Evolutionary conservation across 37 sponge, comb jelly and placozoan genomes (phyloP).

Genomic region (Axinella damicornis): DNA sequence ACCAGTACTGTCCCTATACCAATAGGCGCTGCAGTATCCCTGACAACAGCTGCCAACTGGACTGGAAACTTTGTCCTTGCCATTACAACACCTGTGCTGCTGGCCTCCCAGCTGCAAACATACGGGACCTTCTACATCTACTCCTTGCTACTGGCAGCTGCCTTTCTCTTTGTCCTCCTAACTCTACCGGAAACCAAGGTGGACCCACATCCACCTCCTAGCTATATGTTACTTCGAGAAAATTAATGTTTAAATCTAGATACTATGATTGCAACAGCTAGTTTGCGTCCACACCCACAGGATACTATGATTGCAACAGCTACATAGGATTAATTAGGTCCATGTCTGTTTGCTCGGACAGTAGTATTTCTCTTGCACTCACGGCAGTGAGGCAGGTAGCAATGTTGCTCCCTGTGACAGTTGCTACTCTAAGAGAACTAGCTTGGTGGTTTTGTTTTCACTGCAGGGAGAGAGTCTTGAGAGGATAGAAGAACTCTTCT

Average conservation of each 20-base stretch:
- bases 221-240: too few relatives aligned
- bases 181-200: slow-evolving; percentile 82
- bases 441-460: too few relatives aligned
- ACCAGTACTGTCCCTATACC: not conserved
- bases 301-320: too few relatives aligned
- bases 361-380: too few relatives aligned
- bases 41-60: slow-evolving; percentile 84
- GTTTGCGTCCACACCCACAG: too few relatives aligned
- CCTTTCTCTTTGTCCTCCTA: slow-evolving; percentile 65
- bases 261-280: too few relatives aligned
- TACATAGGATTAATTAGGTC: too few relatives aligned
- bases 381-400: too few relatives aligned
- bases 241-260: too few relatives aligned
- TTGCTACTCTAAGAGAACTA: too few relatives aligned
- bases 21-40: slow-evolving; percentile 58
- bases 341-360: too few relatives aligned
- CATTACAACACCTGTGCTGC: slow-evolving; percentile 63
- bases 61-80: slow-evolving; percentile 72
- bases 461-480: not conserved
- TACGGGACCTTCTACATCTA: slow-evolving; percentile 74
- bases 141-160: slow-evolving; percentile 3
- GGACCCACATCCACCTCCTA: not conserved
- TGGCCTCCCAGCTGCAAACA: slow-evolving; percentile 39
- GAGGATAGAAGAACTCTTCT: slow-evolving; percentile 62
- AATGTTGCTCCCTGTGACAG: too few relatives aligned